Conservation (phyloP, 2,888 invertebrate genomes). For the Eupithecia centaureata region DNA sequence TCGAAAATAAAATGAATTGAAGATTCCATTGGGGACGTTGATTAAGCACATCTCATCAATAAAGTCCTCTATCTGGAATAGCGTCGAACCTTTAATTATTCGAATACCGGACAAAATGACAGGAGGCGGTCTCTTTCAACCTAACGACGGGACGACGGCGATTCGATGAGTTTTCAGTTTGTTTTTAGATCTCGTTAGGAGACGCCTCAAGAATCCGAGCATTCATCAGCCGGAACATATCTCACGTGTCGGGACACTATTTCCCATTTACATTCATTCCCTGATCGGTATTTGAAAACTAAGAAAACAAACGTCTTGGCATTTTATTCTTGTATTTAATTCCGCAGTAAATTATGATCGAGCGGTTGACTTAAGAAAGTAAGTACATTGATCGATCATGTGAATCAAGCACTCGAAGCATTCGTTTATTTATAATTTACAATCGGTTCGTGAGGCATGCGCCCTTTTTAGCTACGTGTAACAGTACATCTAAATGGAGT, state of each 20-base stretch:
- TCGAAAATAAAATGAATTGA: constrained; percentile 48
- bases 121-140: constrained; percentile 64
- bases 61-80: constrained; percentile 66
- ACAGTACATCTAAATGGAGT: constrained; percentile 64
- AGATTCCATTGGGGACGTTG: constrained; percentile 66
- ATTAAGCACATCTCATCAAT: constrained; percentile 75
- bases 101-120: constrained; percentile 65
- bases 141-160: constrained; percentile 63
- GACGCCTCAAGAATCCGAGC: constrained; percentile 64
- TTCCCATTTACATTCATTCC: constrained; percentile 66
- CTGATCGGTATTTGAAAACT: constrained; percentile 67
- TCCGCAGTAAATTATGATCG: constrained; percentile 51
- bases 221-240: constrained; percentile 72
- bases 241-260: constrained; percentile 70
- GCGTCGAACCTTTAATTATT: constrained; percentile 73
- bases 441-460: constrained; percentile 67
- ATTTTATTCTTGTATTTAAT: constrained; percentile 37
- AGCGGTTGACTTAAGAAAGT: constrained; percentile 55
- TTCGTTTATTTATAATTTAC: constrained; percentile 66
- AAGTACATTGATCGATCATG: constrained; percentile 58
- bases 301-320: constrained; percentile 62
- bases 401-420: constrained; percentile 42
- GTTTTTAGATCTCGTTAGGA: constrained; percentile 76
- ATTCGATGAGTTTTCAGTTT: constrained; percentile 63
- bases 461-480: constrained; percentile 62